Conservation (phyloP, 2,113 vertebrate species). For the Ascaphus truei region DNA sequence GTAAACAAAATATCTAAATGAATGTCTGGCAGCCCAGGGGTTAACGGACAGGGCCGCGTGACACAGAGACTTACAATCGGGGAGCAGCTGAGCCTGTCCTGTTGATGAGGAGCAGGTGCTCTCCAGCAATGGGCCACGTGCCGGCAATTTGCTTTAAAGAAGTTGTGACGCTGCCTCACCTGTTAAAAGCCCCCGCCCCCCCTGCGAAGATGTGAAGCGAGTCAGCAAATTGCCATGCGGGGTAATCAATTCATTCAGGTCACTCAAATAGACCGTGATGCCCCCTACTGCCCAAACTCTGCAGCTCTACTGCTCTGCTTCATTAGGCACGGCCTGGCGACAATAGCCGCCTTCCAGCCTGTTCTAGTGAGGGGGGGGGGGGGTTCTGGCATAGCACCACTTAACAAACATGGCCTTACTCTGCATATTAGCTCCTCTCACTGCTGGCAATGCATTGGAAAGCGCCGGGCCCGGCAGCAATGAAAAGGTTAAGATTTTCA, state of each 20-base stretch:
- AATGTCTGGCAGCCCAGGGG: too few species aligned
- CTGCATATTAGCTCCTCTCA: too few species aligned
- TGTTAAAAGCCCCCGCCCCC: conserved; percentile 32
- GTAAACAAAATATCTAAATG: too few species aligned
- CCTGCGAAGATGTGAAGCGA: conserved; percentile 35
- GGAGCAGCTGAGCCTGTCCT: conserved; percentile 17
- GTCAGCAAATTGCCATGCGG: conserved; percentile 33
- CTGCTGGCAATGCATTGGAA: too few species aligned
- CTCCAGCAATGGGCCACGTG: conserved; percentile 8
- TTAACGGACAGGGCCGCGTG: too few species aligned
- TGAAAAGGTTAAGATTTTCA: conserved; percentile 17
- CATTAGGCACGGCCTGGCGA: too few species aligned
- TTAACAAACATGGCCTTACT: not conserved
- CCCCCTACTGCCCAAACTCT: conserved; percentile 21
- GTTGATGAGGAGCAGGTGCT: conserved; percentile 32
- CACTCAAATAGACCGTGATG: conserved; percentile 37
- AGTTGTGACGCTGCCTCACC: conserved; percentile 21
- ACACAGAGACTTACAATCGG: not conserved
- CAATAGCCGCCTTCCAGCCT: too few species aligned
- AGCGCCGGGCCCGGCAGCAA: not conserved
- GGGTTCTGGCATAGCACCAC: not conserved
- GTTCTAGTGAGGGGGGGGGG: too few species aligned
- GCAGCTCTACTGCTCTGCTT: too few species aligned
- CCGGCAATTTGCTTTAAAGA: conserved; percentile 35
- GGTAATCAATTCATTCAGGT: conserved; percentile 35